Evolutionary conservation across 92 coral and sea anemone species (phyloP).

Genomic region (Umimayanthus kanabou): DNA sequence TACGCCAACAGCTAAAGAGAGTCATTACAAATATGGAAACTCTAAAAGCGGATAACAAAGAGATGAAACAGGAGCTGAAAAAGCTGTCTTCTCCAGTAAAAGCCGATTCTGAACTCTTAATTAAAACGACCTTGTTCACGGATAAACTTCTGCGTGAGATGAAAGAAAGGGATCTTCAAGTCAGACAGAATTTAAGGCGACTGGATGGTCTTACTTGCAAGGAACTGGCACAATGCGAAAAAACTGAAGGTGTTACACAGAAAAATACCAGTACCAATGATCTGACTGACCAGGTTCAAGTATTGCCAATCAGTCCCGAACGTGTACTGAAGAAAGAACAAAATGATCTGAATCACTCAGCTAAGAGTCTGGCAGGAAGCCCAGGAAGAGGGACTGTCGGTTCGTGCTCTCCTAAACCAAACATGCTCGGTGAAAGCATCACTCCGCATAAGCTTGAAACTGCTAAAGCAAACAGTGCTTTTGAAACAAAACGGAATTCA

Average conservation of each 20-base stretch:
- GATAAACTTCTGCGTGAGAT: constrained; percentile 62
- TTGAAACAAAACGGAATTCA: neutral
- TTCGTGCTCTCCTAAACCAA: neutral
- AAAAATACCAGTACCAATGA: neutral
- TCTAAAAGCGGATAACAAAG: constrained; percentile 67
- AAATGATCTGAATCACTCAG: neutral
- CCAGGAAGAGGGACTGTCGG: neutral
- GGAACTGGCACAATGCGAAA: neutral
- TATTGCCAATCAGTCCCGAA: neutral
- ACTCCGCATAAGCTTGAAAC: neutral
- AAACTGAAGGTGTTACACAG: neutral
- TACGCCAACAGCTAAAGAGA: constrained; percentile 62
- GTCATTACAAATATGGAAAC: constrained; percentile 69
- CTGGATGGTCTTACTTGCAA: neutral
- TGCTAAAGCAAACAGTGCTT: neutral
- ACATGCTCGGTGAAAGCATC: neutral
- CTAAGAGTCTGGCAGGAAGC: neutral
- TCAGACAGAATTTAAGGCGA: constrained; percentile 2
- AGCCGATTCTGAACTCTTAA: constrained; percentile 43
- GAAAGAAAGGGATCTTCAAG: constrained; percentile 58
- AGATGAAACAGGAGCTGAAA: constrained; percentile 65
- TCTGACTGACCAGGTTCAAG: neutral
- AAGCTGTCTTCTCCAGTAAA: constrained; percentile 53
- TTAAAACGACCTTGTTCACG: constrained; percentile 71
- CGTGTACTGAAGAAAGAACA: neutral